Evolutionary conservation across 2,797 vertebrate species (phyloP).

Genomic region (Sternotherus odoratus): DNA sequence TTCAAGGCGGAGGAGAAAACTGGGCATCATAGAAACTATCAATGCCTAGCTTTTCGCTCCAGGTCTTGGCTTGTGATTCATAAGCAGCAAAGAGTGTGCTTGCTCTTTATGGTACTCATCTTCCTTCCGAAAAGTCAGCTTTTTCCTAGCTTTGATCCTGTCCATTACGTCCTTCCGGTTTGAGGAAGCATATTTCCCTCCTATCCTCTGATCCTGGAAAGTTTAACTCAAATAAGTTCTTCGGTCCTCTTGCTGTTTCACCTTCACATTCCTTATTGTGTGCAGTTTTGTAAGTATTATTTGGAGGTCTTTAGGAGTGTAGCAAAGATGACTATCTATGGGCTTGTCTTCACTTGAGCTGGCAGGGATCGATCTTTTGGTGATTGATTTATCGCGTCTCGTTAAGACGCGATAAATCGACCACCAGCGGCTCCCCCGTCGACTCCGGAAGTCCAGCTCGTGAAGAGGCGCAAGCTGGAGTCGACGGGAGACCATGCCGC

Average conservation of each 20-base stretch:
- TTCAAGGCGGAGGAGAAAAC: constrained; percentile 28
- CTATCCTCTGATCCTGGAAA: background rate
- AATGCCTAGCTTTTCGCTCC: constrained; percentile 40
- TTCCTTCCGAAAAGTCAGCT: constrained; percentile 15
- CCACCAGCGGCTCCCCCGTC: too few species aligned
- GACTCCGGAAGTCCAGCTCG: too few species aligned
- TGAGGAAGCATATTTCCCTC: constrained; percentile 32
- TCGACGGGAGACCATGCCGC: too few species aligned
- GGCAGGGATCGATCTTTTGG: too few species aligned
- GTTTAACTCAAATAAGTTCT: constrained; percentile 46
- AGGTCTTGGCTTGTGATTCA: constrained; percentile 31
- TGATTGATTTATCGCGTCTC: too few species aligned
- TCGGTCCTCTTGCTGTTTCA: constrained; percentile 55
- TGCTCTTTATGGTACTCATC: background rate
- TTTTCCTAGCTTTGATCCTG: constrained; percentile 22
- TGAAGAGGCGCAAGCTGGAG: too few species aligned
- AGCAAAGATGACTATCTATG: constrained; percentile 75
- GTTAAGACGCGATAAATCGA: too few species aligned
- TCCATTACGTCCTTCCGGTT: background rate
- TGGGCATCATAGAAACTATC: constrained; percentile 39
- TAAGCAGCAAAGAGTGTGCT: constrained; percentile 20
- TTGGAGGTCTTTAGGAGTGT: constrained; percentile 77
- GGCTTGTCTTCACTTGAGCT: too few species aligned
- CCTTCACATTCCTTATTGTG: constrained; percentile 70
- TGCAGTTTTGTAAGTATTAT: constrained; percentile 61